Base-by-base conservation (phyloP, 2,797 vertebrate genomes). In the Aeoliscus strigatus region DNA sequence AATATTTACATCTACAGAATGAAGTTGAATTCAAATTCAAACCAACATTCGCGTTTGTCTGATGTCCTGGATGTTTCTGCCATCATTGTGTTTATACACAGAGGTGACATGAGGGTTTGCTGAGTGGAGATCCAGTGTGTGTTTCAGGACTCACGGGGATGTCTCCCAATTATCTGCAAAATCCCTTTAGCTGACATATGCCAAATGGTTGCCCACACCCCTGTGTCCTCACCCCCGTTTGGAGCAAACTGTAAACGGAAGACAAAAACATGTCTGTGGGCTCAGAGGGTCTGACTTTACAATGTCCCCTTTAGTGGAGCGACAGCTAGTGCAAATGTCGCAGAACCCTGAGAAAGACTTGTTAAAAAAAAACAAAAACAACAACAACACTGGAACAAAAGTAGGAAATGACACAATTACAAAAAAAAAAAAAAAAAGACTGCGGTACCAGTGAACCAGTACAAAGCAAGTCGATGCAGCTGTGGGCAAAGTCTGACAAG, bases 121-220 rank as follows among this genome's bases (percentile, higher is more conserved):
- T 75, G 28, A 39, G 56, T 59, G 50, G 33, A 39, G 51, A 24
- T 30, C 14, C 12, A 49, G 46, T 70, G 51, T 70, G 44, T 78
- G 43, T 27, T 34, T 55, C 36, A 47, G 47, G 57, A 63, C 61
- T 40, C 35, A 37, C 9, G 9, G 56, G 27, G 55, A 65, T 39
- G n/a, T 50, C 55, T 73, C 70, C 62, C 74, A 73, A 66, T 75
- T 70, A 80, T 58, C 69, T 68, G 77, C 15, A 56, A 43, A 76
- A 60, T 60, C 26, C 66, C 62, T 76, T 79, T 84, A 86, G 83
- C 75, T 71, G 77, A 75, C 57, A 63, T 44, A 69, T 70, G 81
- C 66, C 85, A 89, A 89, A 83, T 72, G 61, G 81, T 32, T 63
- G 13, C 52, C 35, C 51, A 78, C 48, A 66, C 54, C 51, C 51